A percentile compares a stretch with the other conserved stretches of the same genome.
Evolutionary conservation across 2,888 invertebrate species (phyloP).

Genomic region (Meiosimyza decipiens): DNA sequence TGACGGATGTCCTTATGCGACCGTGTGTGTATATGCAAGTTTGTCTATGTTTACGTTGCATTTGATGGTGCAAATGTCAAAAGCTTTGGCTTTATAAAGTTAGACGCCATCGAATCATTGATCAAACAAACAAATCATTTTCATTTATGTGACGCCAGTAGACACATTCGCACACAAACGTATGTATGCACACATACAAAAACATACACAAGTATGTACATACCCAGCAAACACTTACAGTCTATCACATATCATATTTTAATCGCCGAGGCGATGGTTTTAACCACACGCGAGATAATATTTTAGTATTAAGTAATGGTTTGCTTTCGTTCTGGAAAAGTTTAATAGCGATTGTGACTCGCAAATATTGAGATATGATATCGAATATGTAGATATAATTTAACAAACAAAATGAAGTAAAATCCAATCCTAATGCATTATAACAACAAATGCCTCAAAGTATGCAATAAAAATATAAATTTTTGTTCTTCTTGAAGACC

Average conservation of each 20-base stretch:
- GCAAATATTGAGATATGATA: too few relatives aligned
- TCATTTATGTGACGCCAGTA: too few relatives aligned
- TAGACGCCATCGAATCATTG: constrained; percentile 12
- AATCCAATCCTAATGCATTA: background rate
- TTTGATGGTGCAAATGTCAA: constrained; percentile 9
- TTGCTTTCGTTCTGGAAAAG: too few relatives aligned
- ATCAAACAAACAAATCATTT: constrained; percentile 13
- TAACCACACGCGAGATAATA: too few relatives aligned
- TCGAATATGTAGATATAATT: background rate
- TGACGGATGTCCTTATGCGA: constrained; percentile 32
- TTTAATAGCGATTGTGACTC: background rate
- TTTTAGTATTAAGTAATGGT: too few relatives aligned
- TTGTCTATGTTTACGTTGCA: constrained; percentile 2
- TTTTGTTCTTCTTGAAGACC: too few relatives aligned
- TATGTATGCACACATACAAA: background rate
- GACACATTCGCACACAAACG: background rate
- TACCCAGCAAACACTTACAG: too few relatives aligned
- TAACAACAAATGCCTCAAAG: too few relatives aligned
- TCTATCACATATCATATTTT: too few relatives aligned
- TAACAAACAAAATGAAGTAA: background rate
- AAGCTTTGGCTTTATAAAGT: constrained; percentile 4
- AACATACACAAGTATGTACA: background rate
- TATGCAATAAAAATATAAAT: too few relatives aligned
- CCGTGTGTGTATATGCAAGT: constrained; percentile 22
- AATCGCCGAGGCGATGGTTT: too few relatives aligned